Evolutionary conservation across 2,888 invertebrate genomes (phyloP).

Genomic region (Stegophylla sp.): DNA sequence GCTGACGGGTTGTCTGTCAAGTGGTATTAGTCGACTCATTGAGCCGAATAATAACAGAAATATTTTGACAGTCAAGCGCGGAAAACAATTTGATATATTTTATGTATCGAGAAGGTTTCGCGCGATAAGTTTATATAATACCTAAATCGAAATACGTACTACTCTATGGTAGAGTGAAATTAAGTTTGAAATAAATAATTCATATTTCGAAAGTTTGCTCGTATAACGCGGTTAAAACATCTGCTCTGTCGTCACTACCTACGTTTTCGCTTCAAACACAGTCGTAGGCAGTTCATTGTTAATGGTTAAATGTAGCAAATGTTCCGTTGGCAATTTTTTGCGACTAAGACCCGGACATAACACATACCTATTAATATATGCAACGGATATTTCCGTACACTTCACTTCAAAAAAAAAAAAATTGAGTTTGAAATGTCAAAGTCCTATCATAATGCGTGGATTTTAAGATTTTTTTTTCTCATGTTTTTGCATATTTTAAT

Average conservation of each 20-base stretch:
- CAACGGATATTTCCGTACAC: too few species aligned
- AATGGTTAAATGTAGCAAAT: too few species aligned
- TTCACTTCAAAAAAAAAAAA: too few species aligned
- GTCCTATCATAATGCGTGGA: too few species aligned
- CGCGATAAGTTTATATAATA: slow-evolving; percentile 1
- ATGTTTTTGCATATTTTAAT: too few species aligned
- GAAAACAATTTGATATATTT: slow-evolving; percentile 52
- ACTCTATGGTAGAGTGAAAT: not conserved
- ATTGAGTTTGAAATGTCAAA: too few species aligned
- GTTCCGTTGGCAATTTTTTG: too few species aligned
- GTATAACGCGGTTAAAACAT: not conserved
- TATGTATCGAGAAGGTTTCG: not conserved
- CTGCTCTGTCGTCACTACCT: not conserved
- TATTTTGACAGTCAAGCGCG: slow-evolving; percentile 39
- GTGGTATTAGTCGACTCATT: slow-evolving; percentile 47
- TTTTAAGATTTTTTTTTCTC: too few species aligned
- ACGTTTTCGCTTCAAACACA: not conserved
- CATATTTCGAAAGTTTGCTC: not conserved
- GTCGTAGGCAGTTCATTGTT: not conserved
- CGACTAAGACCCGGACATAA: too few species aligned
- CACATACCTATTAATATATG: too few species aligned
- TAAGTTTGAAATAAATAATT: not conserved
- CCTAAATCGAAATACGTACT: slow-evolving; percentile 15
- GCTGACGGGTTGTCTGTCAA: slow-evolving; percentile 52
- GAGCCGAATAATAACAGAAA: slow-evolving; percentile 50